A percentile compares a stretch with the other conserved stretches of the same genome.
Conservation (phyloP, 2,797 vertebrate genomes). For the Todus mexicanus region DNA sequence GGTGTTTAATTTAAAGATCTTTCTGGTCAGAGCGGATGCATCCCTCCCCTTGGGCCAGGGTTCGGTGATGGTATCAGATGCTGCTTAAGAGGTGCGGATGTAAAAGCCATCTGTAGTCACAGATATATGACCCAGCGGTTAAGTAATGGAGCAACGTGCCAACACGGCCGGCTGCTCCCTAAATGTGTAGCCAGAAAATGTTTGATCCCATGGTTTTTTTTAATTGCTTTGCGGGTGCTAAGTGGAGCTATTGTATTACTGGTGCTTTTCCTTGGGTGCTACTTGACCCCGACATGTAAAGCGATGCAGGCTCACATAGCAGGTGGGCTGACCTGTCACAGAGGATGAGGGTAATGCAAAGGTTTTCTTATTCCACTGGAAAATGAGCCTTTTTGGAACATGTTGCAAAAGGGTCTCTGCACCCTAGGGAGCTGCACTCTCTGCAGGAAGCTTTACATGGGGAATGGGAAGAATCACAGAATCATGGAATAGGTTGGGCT, state of each 20-base stretch:
- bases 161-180: slow-evolving; percentile 44
- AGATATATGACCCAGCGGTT: slow-evolving; percentile 70
- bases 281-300: rapidly evolving
- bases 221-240: slow-evolving; percentile 63
- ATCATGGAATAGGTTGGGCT: neutral
- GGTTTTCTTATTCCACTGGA: neutral
- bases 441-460: neutral
- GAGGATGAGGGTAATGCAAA: neutral
- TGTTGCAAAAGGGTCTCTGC: neutral
- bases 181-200: slow-evolving; percentile 65
- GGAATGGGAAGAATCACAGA: neutral
- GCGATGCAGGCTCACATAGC: rapidly evolving
- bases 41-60: neutral
- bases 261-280: neutral
- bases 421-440: neutral
- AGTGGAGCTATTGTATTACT: slow-evolving; percentile 62
- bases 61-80: slow-evolving; percentile 66
- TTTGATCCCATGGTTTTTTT: slow-evolving; percentile 68
- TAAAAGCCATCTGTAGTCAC: slow-evolving; percentile 73
- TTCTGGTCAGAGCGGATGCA: slow-evolving; percentile 19
- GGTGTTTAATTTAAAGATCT: slow-evolving; percentile 46
- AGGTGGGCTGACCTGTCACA: neutral
- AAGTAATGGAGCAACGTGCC: slow-evolving; percentile 64
- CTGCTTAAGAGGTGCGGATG: slow-evolving; percentile 65
- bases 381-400: neutral